These are phyloP conservation scores for Amphipyra tragopoginis DNA, from an alignment of 2,888 invertebrate species.

Conservation along the genomic window DNA sequence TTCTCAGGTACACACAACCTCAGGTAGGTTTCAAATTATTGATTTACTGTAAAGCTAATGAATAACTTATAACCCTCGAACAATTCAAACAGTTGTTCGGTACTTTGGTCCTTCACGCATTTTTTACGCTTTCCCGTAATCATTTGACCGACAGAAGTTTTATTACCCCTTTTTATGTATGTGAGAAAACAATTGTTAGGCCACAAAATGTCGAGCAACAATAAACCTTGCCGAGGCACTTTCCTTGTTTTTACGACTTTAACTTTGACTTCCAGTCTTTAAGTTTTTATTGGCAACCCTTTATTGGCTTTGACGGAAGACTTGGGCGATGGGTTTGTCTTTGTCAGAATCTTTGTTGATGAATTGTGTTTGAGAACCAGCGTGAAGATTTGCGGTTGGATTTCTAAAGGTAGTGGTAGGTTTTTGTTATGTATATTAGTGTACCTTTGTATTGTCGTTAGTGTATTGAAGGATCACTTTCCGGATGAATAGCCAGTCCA, in stretches of 20 bases:
- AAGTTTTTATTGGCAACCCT: slow-evolving; percentile 77
- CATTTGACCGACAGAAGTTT: slow-evolving; percentile 71
- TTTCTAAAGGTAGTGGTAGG: slow-evolving; percentile 4
- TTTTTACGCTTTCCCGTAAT: slow-evolving; percentile 62
- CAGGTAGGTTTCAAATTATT: slow-evolving; percentile 44
- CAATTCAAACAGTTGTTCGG: slow-evolving; percentile 36
- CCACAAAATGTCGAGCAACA: slow-evolving; percentile 71
- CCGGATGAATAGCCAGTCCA: not conserved
- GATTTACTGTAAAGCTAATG: slow-evolving; percentile 45
- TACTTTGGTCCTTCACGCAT: slow-evolving; percentile 55
- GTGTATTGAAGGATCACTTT: not conserved
- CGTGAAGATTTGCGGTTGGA: slow-evolving; percentile 33
- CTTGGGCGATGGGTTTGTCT: slow-evolving; percentile 18
- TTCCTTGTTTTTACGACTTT: slow-evolving; percentile 63
- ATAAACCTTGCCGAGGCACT: slow-evolving; percentile 60
- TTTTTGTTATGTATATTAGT: slow-evolving; percentile 21
- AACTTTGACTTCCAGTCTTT: slow-evolving; percentile 70
- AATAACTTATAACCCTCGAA: slow-evolving; percentile 37
- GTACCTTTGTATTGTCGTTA: too few species aligned
- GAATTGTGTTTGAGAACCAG: slow-evolving; percentile 11
- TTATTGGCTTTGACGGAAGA: slow-evolving; percentile 63
- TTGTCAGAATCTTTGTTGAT: slow-evolving; percentile 26
- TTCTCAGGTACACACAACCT: slow-evolving; percentile 29
- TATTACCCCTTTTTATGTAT: slow-evolving; percentile 76
- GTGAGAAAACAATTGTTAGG: slow-evolving; percentile 83